These are phyloP conservation scores for Metridium senile DNA, from an alignment of 92 coral and sea anemone species.

Conservation along the genomic window DNA sequence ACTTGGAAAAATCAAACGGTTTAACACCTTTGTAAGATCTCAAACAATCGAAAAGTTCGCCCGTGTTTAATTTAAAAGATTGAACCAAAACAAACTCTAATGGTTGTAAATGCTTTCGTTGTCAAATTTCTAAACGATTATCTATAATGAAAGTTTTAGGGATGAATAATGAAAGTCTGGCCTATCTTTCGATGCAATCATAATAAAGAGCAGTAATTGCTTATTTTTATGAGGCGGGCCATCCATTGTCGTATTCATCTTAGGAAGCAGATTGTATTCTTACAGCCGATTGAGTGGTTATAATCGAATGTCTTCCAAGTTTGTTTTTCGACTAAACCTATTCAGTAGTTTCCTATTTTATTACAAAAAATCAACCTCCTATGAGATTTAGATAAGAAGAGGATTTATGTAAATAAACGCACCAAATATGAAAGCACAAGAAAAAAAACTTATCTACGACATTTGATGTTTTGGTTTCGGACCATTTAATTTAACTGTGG, in stretches of 20 bases:
- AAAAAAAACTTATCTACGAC: background rate
- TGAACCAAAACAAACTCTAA: conserved; percentile 3
- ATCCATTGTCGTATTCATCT: conserved; percentile 29
- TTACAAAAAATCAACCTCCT: background rate
- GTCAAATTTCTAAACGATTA: conserved; percentile 30
- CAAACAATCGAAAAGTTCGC: conserved; percentile 27
- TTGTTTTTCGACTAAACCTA: conserved; percentile 27
- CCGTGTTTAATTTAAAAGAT: conserved; percentile 20
- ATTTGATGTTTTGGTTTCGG: conserved; percentile 6
- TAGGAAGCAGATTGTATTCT: conserved; percentile 39
- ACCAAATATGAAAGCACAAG: conserved; percentile 7
- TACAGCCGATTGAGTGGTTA: conserved; percentile 31
- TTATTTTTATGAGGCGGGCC: conserved; percentile 42
- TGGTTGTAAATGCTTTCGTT: conserved; percentile 26
- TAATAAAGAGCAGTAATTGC: conserved; percentile 42
- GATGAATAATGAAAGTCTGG: conserved; percentile 24
- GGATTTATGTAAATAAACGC: conserved; percentile 3
- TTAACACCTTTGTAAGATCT: conserved; percentile 22
- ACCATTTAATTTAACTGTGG: conserved; percentile 31
- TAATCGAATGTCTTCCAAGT: conserved; percentile 30
- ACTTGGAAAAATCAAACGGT: conserved; percentile 27
- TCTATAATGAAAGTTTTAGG: conserved; percentile 34
- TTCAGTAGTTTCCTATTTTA: conserved; percentile 9
- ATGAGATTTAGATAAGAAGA: background rate
- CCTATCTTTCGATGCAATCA: conserved; percentile 40